These are phyloP conservation scores for Apostichopus japonicus DNA, from an alignment of 35 echinoderm and acorn worm genomes.

Conservation along the genomic window DNA sequence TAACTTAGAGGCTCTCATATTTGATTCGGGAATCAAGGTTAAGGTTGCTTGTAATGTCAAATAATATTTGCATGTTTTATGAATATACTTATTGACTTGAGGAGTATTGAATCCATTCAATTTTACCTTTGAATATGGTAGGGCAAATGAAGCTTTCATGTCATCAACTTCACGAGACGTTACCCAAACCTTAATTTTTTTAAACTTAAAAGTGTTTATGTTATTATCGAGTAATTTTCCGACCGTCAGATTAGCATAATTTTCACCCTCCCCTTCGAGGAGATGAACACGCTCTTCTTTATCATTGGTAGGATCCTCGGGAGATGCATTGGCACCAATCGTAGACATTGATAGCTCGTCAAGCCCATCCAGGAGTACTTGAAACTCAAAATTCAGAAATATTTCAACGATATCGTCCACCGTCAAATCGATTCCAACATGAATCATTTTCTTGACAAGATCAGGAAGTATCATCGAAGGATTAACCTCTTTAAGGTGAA, in stretches of 20 bases:
- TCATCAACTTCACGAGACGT: conserved; percentile 46
- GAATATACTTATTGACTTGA: neutral
- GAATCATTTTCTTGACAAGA: neutral
- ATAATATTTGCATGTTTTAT: conserved; percentile 17
- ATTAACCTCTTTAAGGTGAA: conserved; percentile 17
- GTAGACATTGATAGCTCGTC: conserved; percentile 5
- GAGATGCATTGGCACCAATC: neutral
- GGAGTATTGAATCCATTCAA: neutral
- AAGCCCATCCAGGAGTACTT: neutral
- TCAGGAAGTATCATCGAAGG: neutral
- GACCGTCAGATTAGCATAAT: neutral
- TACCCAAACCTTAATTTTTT: conserved; percentile 21
- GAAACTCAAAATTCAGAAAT: neutral
- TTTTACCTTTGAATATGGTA: conserved; percentile 14
- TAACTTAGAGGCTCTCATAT: neutral
- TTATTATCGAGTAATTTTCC: neutral
- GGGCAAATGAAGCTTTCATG: neutral
- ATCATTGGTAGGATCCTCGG: neutral
- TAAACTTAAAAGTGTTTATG: neutral
- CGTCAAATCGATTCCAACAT: neutral
- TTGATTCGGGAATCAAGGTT: neutral
- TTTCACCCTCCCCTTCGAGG: too few species aligned
- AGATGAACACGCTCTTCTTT: neutral
- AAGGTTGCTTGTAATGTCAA: neutral
- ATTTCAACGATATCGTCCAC: neutral